phyloP scores from a whole-genome alignment of 1,140 invertebrate species.

The Musca vetustissima region DNA sequence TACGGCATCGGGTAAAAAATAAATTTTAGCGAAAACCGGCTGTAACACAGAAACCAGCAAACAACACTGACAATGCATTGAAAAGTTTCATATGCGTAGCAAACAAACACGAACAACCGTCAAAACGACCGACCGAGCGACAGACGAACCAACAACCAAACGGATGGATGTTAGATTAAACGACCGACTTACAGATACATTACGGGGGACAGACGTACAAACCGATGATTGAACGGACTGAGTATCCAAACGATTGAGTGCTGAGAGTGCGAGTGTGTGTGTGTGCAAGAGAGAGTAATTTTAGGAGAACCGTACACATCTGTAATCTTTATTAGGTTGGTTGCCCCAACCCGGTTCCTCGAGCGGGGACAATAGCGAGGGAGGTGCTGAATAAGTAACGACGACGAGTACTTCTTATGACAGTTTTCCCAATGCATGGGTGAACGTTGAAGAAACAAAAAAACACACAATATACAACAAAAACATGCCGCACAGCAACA shows the following conservation, averaged over 20 bases:
- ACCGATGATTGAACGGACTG: no score
- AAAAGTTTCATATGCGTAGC: slow-evolving; percentile 16
- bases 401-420: slow-evolving; percentile 19
- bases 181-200: no score
- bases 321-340: no score
- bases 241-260: neutral
- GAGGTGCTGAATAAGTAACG: neutral
- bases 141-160: neutral
- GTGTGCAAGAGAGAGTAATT: neutral
- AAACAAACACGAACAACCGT: slow-evolving; percentile 6
- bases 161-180: slow-evolving; percentile 1
- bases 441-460: slow-evolving; percentile 1
- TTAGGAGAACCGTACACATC: no score
- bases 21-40: slow-evolving; percentile 11
- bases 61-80: slow-evolving; percentile 15
- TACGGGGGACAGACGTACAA: no score
- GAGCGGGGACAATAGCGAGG: neutral
- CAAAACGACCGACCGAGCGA: neutral
- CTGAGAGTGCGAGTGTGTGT: neutral
- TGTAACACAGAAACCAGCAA: slow-evolving; percentile 20
- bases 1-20: neutral
- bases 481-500: slow-evolving; percentile 8
- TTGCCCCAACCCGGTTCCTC: no score
- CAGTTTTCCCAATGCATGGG: slow-evolving; percentile 21
- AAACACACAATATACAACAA: no score